Conservation (phyloP, 1,140 invertebrate genomes). For the Thereuonema tuberculata region DNA sequence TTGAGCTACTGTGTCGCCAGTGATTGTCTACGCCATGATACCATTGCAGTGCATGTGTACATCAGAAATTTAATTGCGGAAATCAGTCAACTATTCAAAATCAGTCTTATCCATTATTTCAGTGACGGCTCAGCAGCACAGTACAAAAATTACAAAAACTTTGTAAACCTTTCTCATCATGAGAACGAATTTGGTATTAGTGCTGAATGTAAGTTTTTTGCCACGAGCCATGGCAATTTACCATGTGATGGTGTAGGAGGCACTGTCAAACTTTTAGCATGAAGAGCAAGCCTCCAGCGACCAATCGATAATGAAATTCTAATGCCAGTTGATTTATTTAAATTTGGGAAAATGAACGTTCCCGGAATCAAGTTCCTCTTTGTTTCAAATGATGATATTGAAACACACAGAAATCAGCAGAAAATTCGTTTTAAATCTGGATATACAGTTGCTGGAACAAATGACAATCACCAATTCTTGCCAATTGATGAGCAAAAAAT, state of each 20-base stretch:
- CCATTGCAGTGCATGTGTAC: too few species aligned
- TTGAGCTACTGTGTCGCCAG: not conserved
- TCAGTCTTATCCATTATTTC: too few species aligned
- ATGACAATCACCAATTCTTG: not conserved
- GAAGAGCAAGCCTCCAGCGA: slow-evolving; percentile 10
- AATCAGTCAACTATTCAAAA: too few species aligned
- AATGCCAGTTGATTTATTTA: not conserved
- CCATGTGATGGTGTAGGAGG: slow-evolving; percentile 23
- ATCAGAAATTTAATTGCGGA: too few species aligned
- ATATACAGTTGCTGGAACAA: not conserved
- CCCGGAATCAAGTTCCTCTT: not conserved
- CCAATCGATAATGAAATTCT: not conserved
- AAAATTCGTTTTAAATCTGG: not conserved
- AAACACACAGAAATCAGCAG: not conserved
- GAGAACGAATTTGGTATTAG: slow-evolving; percentile 19
- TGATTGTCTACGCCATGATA: slow-evolving; percentile 18
- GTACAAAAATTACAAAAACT: slow-evolving; percentile 28
- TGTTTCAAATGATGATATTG: not conserved
- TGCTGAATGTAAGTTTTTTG: slow-evolving; percentile 25
- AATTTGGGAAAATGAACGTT: not conserved
- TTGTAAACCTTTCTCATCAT: slow-evolving; percentile 24
- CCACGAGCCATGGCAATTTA: slow-evolving; percentile 25
- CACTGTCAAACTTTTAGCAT: slow-evolving; percentile 14
- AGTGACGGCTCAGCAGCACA: slow-evolving; percentile 24
- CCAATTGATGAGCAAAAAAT: not conserved